Conservation (phyloP, 2,797 vertebrate genomes). For the Nannoperca obscura region DNA sequence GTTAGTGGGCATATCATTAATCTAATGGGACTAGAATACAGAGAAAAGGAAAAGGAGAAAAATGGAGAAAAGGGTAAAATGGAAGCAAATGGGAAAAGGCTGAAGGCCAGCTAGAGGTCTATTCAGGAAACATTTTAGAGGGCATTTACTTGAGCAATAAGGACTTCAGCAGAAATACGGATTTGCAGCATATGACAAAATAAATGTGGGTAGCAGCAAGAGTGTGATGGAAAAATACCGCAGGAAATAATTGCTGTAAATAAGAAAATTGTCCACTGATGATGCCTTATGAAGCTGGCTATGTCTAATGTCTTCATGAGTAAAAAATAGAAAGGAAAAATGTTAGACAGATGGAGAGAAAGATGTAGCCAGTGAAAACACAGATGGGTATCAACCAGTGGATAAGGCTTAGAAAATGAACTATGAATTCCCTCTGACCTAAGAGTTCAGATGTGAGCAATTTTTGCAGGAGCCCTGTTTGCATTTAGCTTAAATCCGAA, state of each 20-base stretch:
- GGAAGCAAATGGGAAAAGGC: not conserved
- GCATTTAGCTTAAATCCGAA: constrained; percentile 13
- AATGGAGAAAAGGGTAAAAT: not conserved
- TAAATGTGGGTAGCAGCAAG: constrained; percentile 16
- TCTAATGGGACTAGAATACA: not conserved
- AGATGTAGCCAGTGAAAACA: not conserved
- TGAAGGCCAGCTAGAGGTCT: constrained; percentile 4
- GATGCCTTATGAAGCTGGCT: not conserved
- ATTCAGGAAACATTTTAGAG: constrained; percentile 1
- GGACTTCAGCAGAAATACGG: no score
- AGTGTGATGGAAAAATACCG: constrained; percentile 11
- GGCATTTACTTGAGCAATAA: constrained; percentile 3
- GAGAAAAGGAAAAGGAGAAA: not conserved
- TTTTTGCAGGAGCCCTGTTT: constrained; percentile 26
- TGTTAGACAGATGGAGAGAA: not conserved
- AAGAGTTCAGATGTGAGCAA: not conserved
- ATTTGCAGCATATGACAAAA: not conserved
- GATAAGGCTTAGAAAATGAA: not conserved
- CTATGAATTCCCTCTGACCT: not conserved
- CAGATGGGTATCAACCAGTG: not conserved
- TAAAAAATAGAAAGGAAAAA: constrained; percentile 3
- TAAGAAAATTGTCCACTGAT: not conserved
- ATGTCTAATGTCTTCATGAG: not conserved
- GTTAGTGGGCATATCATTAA: constrained; percentile 4
- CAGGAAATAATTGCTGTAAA: constrained; percentile 4